These are phyloP conservation scores for Diarsia rubi DNA, from an alignment of 2,888 invertebrate genomes.

Conservation along the genomic window DNA sequence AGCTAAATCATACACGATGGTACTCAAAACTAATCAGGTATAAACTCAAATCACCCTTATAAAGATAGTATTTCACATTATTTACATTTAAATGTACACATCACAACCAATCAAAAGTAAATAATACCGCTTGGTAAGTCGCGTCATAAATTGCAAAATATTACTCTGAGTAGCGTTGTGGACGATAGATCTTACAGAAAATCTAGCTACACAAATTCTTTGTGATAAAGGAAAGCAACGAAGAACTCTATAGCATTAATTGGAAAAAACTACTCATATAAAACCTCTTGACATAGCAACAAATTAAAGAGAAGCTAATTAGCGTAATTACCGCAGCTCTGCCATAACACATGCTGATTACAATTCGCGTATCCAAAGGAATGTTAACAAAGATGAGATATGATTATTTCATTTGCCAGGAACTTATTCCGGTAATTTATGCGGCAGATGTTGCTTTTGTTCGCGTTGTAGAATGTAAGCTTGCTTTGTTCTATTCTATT, in stretches of 20 bases:
- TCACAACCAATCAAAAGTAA: background rate
- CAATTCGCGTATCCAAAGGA: constrained; percentile 46
- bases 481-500: constrained; percentile 61
- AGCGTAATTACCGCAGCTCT: constrained; percentile 62
- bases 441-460: constrained; percentile 42
- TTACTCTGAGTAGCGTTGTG: background rate
- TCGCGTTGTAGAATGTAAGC: constrained; percentile 34
- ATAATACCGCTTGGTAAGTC: background rate
- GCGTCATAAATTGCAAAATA: background rate
- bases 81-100: background rate
- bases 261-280: background rate
- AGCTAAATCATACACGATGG: background rate
- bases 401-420: constrained; percentile 49
- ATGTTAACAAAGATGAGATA: constrained; percentile 49
- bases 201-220: background rate
- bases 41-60: background rate
- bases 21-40: background rate
- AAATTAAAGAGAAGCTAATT: constrained; percentile 60
- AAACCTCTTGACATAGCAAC: constrained; percentile 20
- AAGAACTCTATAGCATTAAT: background rate
- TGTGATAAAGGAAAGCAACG: background rate
- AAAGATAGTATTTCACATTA: background rate
- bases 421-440: constrained; percentile 49
- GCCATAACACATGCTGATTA: constrained; percentile 60
- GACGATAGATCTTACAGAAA: background rate